Percentiles rank a stretch among this genome's conserved stretches.
These are phyloP conservation scores for Riptortus pedestris DNA, from an alignment of 1,140 invertebrate species.

Conservation along the genomic window DNA sequence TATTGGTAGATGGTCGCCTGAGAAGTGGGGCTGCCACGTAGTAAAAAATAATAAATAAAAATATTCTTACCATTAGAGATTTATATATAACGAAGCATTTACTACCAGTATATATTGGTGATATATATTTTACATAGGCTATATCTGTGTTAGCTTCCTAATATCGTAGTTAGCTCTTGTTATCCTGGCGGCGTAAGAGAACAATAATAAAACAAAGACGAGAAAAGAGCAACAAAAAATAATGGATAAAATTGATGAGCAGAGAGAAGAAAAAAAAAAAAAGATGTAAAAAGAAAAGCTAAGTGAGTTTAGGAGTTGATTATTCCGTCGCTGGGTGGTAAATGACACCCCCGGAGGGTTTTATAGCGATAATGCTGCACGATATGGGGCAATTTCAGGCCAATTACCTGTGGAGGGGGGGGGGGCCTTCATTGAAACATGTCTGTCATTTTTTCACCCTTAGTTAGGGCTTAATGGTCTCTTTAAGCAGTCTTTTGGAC, in stretches of 20 bases:
- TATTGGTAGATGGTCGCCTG: too few species aligned
- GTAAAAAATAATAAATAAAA: too few species aligned
- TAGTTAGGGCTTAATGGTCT: too few species aligned
- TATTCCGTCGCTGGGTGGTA: background rate
- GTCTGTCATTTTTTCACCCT: background rate
- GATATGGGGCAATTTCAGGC: background rate
- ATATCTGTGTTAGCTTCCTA: background rate
- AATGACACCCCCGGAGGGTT: background rate
- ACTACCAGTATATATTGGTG: background rate
- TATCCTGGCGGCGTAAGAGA: background rate
- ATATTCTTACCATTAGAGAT: too few species aligned
- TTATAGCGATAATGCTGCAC: background rate
- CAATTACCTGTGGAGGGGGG: background rate
- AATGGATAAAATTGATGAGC: background rate
- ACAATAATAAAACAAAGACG: too few species aligned
- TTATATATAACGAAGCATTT: too few species aligned
- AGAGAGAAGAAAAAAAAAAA: background rate
- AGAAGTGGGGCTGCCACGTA: too few species aligned
- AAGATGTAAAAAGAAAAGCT: background rate
- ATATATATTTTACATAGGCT: background rate
- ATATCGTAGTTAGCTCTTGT: background rate
- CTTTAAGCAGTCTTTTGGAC: background rate
- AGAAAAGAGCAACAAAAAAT: background rate
- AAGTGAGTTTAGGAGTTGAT: background rate
- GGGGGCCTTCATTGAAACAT: background rate